These are phyloP conservation scores for Lissocephala sabroskyi DNA, from an alignment of 2,888 invertebrate species.

Conservation along the genomic window DNA sequence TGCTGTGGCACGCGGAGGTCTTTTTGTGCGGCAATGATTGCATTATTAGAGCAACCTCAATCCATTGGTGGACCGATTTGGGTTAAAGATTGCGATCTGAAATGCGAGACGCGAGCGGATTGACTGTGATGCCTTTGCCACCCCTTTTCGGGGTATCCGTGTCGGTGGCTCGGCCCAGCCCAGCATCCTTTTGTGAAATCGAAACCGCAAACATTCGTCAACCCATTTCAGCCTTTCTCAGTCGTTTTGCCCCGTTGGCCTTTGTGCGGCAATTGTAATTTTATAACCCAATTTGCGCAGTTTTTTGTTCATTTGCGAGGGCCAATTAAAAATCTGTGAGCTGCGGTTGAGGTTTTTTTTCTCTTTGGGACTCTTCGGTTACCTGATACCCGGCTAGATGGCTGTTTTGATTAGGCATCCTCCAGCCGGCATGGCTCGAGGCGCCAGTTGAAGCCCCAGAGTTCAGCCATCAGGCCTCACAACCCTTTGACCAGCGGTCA, in stretches of 20 bases:
- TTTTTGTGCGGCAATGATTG: conserved; percentile 15
- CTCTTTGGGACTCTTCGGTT: too few relatives aligned
- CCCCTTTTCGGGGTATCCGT: conserved; percentile 44
- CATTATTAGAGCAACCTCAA: conserved; percentile 20
- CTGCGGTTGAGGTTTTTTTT: background rate
- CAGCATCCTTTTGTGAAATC: conserved; percentile 45
- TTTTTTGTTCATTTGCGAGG: conserved; percentile 14
- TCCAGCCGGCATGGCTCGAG: too few relatives aligned
- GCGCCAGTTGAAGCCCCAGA: too few relatives aligned
- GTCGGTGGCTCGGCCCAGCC: conserved; percentile 38
- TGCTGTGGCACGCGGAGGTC: conserved; percentile 44
- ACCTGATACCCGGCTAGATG: too few relatives aligned
- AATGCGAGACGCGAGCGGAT: conserved; percentile 36
- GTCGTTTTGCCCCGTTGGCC: conserved; percentile 14
- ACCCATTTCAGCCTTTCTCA: conserved; percentile 33
- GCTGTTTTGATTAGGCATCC: too few relatives aligned
- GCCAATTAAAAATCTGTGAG: conserved; percentile 23
- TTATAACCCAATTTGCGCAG: conserved; percentile 53
- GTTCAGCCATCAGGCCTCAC: background rate
- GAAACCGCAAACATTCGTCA: conserved; percentile 51
- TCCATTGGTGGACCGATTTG: conserved; percentile 15
- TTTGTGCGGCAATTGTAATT: conserved; percentile 53
- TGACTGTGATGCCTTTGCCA: conserved; percentile 30
- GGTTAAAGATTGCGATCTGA: conserved; percentile 58
- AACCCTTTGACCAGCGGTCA: conserved; percentile 47